These are phyloP conservation scores for Hesperia comma DNA, from an alignment of 2,888 invertebrate species.

Conservation along the genomic window DNA sequence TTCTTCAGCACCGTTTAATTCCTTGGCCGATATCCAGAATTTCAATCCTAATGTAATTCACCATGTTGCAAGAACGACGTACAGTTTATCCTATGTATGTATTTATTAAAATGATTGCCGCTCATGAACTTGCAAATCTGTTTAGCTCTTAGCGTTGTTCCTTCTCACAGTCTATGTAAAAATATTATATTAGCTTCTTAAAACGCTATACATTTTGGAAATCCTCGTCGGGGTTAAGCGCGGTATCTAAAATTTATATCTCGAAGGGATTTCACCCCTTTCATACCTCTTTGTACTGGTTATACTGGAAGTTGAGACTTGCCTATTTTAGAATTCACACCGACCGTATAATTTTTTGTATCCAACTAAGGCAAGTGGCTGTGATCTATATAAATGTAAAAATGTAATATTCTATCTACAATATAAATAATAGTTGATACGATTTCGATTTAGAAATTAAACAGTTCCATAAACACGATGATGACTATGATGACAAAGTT, in stretches of 20 bases:
- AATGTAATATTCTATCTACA: too few relatives aligned
- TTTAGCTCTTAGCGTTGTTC: background rate
- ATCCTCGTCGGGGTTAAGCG: conserved; percentile 10
- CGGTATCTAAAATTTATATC: conserved; percentile 19
- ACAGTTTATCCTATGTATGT: conserved; percentile 16
- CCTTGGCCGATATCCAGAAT: conserved; percentile 26
- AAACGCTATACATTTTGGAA: conserved; percentile 14
- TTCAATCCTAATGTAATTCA: conserved; percentile 22
- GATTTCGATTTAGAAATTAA: too few relatives aligned
- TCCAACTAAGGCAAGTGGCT: too few relatives aligned
- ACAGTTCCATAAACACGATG: too few relatives aligned
- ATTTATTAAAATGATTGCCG: conserved; percentile 23
- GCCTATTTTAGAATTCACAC: too few relatives aligned
- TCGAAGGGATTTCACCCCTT: conserved; percentile 16
- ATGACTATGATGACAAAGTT: too few relatives aligned
- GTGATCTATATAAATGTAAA: too few relatives aligned
- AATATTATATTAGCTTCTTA: conserved; percentile 8
- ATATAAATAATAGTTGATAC: too few relatives aligned
- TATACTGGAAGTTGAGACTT: too few relatives aligned
- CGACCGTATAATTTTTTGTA: too few relatives aligned
- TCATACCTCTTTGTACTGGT: too few relatives aligned
- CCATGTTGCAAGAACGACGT: conserved; percentile 26
- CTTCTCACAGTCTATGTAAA: background rate
- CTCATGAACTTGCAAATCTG: conserved; percentile 17
- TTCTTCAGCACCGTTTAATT: conserved; percentile 16